A percentile compares a stretch with the other conserved stretches of the same genome.
Conservation (phyloP, 1,140 invertebrate species). For the Triops cancriformis region DNA sequence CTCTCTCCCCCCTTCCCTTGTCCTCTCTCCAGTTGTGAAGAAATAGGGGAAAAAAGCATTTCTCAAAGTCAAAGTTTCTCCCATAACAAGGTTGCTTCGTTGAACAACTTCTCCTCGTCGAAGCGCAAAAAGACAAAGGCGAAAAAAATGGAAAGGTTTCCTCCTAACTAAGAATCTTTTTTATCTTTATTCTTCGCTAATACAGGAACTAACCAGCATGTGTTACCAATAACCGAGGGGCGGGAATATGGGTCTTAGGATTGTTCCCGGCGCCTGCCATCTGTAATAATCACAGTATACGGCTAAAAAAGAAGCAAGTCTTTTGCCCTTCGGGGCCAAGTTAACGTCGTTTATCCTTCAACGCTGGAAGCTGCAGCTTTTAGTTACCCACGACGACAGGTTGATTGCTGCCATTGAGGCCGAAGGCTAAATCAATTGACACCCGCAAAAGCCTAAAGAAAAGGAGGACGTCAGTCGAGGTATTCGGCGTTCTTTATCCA, state of each 20-base stretch:
- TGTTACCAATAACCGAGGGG: not conserved
- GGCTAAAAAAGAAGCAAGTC: not conserved
- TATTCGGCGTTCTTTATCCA: not conserved
- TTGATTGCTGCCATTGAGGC: slow-evolving; percentile 12
- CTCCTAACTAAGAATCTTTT: not conserved
- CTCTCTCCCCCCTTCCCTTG: not conserved
- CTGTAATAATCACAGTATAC: not conserved
- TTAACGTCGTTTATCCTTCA: slow-evolving; percentile 13
- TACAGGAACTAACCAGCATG: not conserved
- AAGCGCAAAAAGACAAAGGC: not conserved
- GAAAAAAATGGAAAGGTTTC: not conserved
- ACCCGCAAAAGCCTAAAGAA: slow-evolving; percentile 2
- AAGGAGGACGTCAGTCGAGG: not conserved
- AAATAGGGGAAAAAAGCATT: not conserved
- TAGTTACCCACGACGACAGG: slow-evolving; percentile 12
- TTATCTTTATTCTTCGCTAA: not conserved
- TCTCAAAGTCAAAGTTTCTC: not conserved
- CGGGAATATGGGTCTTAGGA: not conserved
- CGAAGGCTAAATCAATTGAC: slow-evolving; percentile 13
- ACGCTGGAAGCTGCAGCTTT: not conserved
- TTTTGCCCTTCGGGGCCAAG: not conserved
- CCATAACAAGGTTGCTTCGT: not conserved
- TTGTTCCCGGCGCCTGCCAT: not conserved
- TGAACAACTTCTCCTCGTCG: not conserved
- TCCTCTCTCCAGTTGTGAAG: too few relatives aligned